A percentile compares a stretch with the other conserved stretches of the same genome.
phyloP scores from a whole-genome alignment of 2,113 vertebrate species.

The Cairina moschata region DNA sequence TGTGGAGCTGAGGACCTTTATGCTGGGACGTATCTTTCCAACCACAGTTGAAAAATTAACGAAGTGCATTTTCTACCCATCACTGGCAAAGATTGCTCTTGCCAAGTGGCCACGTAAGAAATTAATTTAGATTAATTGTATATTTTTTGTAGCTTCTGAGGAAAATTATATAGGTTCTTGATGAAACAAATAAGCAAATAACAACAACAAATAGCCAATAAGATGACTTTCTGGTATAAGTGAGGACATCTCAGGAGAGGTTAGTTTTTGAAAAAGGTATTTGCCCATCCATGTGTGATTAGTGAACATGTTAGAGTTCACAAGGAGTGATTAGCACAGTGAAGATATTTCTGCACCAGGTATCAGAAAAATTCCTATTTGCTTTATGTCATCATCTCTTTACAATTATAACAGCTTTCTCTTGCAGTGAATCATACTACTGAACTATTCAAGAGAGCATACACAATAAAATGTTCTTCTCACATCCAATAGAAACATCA shows the following conservation, averaged over 20 bases:
- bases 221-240: not conserved
- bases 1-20: not conserved
- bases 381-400: not conserved
- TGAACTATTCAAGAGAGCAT: not conserved
- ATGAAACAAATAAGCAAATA: fast-evolving
- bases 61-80: fast-evolving
- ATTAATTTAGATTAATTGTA: not conserved
- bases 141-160: not conserved
- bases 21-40: not conserved
- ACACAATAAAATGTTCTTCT: not conserved
- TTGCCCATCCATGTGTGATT: not conserved
- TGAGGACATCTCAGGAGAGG: not conserved
- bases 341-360: not conserved
- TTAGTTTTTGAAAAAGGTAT: not conserved
- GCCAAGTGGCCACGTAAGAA: not conserved
- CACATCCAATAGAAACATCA: not conserved
- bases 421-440: not conserved
- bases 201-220: not conserved
- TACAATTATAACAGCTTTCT: not conserved
- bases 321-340: not conserved
- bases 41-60: not conserved
- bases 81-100: not conserved
- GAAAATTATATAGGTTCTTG: not conserved
- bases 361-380: not conserved
- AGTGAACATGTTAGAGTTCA: not conserved